phyloP scores from a whole-genome alignment of 2,113 vertebrate genomes.

The Vidua macroura region DNA sequence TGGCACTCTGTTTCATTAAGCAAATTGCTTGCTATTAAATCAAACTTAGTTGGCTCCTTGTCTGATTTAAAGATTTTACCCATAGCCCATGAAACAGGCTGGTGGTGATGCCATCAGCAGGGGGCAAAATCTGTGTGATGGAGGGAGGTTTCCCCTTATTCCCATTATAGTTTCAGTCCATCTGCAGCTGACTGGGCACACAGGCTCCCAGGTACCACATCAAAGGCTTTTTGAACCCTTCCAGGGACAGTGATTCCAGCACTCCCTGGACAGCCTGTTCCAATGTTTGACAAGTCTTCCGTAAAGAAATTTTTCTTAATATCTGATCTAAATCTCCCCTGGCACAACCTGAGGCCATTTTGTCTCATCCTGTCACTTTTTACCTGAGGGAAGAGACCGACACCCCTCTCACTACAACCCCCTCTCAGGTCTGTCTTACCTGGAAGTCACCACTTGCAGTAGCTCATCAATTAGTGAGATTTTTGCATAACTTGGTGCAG shows the following conservation, averaged over 20 bases:
- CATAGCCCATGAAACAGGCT: not conserved
- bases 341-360: not conserved
- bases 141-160: not conserved
- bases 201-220: not conserved
- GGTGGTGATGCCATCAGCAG: not conserved
- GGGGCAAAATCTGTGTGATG: fast-evolving
- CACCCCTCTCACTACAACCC: not conserved
- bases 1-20: not conserved
- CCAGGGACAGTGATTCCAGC: not conserved
- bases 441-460: not conserved
- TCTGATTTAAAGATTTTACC: not conserved
- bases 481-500: not conserved
- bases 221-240: not conserved
- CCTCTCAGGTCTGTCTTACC: not conserved
- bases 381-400: not conserved
- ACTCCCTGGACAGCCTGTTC: not conserved
- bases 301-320: not conserved
- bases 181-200: not conserved
- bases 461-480: not conserved
- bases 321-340: not conserved
- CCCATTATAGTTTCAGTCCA: not conserved
- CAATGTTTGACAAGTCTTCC: not conserved
- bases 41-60: not conserved
- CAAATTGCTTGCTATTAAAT: not conserved
- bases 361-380: not conserved